Evolutionary conservation across 2,797 vertebrate genomes (phyloP).

Genomic region (Hemitrygon akajei): DNA sequence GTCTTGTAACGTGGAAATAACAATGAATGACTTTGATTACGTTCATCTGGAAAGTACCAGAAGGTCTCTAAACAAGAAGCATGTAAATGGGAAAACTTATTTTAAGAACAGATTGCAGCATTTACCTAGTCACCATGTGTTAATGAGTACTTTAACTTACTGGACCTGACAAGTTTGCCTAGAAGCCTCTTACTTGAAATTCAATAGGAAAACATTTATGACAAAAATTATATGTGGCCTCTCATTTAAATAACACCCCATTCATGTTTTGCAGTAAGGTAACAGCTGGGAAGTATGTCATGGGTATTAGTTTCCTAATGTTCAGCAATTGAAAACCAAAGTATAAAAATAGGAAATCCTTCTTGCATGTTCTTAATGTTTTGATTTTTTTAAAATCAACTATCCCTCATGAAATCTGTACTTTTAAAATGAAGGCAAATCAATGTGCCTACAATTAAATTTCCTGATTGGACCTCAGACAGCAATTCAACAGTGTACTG

Average conservation of each 20-base stretch:
- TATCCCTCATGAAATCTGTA: not conserved
- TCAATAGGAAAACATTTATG: constrained; percentile 33
- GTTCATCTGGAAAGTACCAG: constrained; percentile 60
- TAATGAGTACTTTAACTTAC: constrained; percentile 62
- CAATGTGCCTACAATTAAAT: not conserved
- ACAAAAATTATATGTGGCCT: constrained; percentile 11
- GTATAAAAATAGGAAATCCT: constrained; percentile 36
- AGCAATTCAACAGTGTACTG: not conserved
- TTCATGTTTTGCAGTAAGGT: constrained; percentile 26
- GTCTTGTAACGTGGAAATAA: constrained; percentile 74
- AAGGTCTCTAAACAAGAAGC: constrained; percentile 62
- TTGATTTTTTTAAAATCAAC: constrained; percentile 17
- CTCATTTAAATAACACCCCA: constrained; percentile 24
- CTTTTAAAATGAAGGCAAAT: not conserved
- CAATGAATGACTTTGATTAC: constrained; percentile 76
- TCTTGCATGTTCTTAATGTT: constrained; percentile 17
- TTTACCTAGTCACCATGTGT: constrained; percentile 67
- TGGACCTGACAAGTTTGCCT: constrained; percentile 58
- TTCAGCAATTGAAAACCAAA: constrained; percentile 21
- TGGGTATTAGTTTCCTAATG: constrained; percentile 22
- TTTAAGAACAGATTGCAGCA: constrained; percentile 65
- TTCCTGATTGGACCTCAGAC: not conserved
- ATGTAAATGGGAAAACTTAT: constrained; percentile 60
- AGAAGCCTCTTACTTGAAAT: constrained; percentile 42
- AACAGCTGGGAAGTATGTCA: constrained; percentile 33